These are phyloP conservation scores for Drosophila triauraria DNA, from an alignment of 1,140 invertebrate genomes.

Conservation along the genomic window DNA sequence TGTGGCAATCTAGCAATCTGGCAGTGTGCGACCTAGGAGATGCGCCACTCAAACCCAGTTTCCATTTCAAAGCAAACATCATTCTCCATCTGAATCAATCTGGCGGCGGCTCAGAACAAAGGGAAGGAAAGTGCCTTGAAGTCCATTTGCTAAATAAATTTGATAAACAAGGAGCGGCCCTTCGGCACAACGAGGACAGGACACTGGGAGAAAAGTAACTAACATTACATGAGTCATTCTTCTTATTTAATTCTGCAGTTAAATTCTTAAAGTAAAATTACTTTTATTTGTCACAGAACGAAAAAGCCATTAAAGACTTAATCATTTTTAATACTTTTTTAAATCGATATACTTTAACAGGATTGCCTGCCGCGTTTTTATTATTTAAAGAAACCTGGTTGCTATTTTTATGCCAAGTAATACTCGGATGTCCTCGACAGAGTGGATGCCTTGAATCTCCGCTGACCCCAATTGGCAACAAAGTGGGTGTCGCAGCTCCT, in stretches of 20 bases:
- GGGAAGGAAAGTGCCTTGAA: conserved; percentile 51
- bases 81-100: conserved; percentile 28
- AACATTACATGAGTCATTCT: no score
- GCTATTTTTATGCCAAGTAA: conserved; percentile 13
- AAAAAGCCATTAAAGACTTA: no score
- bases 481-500: conserved; percentile 42
- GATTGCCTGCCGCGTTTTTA: not conserved
- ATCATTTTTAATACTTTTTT: no score
- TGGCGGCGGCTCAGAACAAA: conserved; percentile 38
- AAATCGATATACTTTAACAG: no score
- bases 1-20: conserved; percentile 10
- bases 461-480: conserved; percentile 44
- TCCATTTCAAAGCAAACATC: conserved; percentile 57
- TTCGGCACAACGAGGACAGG: conserved; percentile 2
- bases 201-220: conserved; percentile 7
- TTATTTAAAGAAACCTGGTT: not conserved
- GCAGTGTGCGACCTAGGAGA: conserved; percentile 24
- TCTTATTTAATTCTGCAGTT: not conserved
- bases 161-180: conserved; percentile 46
- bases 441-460: conserved; percentile 14
- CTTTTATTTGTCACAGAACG: not conserved
- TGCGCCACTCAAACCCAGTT: conserved; percentile 53
- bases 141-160: conserved; percentile 65
- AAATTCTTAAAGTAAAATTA: not conserved
- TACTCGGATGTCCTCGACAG: not conserved